These are phyloP conservation scores for Semaprochilodus insignis DNA, from an alignment of 2,797 vertebrate species.

Conservation along the genomic window DNA sequence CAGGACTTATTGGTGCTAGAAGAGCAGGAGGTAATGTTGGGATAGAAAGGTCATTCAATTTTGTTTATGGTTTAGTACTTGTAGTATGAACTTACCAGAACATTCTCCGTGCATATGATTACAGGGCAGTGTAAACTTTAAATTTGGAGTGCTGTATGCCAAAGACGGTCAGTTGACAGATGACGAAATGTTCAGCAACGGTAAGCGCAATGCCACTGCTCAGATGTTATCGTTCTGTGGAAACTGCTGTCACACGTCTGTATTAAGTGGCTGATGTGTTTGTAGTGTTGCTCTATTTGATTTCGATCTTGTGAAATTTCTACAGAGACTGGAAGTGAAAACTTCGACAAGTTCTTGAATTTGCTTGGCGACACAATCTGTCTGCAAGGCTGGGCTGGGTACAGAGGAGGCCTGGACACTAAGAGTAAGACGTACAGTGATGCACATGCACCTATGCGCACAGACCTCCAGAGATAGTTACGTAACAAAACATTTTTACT, in stretches of 20 bases:
- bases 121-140: slow-evolving; percentile 98
- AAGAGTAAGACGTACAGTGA: slow-evolving; percentile 85
- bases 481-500: neutral
- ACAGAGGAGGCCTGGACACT: slow-evolving; percentile 96
- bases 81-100: neutral
- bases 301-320: slow-evolving; percentile 33
- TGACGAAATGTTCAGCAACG: slow-evolving; percentile 99
- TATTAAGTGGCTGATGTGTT: neutral
- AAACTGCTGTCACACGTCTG: neutral
- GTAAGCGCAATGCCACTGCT: slow-evolving; percentile 73
- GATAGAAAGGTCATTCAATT: neutral
- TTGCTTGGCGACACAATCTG: slow-evolving; percentile 91
- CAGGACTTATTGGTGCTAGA: slow-evolving; percentile 98
- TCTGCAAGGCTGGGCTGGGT: slow-evolving; percentile 96
- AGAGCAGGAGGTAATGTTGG: slow-evolving; percentile 90
- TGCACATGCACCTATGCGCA: neutral
- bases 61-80: neutral
- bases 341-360: slow-evolving; percentile 91
- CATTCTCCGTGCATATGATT: slow-evolving; percentile 33
- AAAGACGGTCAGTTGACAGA: slow-evolving; percentile 98
- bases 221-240: neutral
- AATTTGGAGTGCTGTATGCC: slow-evolving; percentile 97
- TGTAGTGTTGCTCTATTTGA: slow-evolving; percentile 1
- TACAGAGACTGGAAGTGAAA: slow-evolving; percentile 91
- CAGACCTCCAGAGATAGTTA: neutral